phyloP scores from a whole-genome alignment of 1,140 invertebrate species.

The Sitodiplosis mosellana region DNA sequence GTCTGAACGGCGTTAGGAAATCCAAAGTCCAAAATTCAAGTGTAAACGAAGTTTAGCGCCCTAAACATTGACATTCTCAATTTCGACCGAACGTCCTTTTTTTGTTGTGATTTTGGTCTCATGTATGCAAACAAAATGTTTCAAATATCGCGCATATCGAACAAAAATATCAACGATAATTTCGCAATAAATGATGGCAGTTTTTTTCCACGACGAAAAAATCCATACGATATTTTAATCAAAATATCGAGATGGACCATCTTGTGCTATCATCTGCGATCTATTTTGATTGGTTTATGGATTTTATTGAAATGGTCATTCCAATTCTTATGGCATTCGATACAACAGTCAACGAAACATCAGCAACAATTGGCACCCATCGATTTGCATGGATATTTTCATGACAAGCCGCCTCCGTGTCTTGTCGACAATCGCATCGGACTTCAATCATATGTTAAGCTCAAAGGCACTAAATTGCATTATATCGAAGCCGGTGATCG shows the following conservation, averaged over 20 bases:
- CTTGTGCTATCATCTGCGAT: neutral
- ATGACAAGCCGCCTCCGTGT: conserved; percentile 39
- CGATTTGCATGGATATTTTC: conserved; percentile 2
- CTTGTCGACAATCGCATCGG: conserved; percentile 36
- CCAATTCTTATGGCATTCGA: neutral
- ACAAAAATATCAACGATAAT: no score
- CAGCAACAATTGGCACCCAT: neutral
- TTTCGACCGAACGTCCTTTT: no score
- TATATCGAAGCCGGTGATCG: conserved; percentile 47
- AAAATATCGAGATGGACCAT: neutral
- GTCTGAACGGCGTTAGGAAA: no score
- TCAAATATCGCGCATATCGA: no score
- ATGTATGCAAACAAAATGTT: no score
- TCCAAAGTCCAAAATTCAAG: no score
- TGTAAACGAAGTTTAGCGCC: no score
- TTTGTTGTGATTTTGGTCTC: no score
- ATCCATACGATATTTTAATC: neutral
- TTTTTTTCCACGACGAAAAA: neutral
- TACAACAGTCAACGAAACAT: neutral
- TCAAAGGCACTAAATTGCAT: conserved; percentile 52
- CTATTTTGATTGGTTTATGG: conserved; percentile 3
- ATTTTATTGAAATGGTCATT: conserved; percentile 1
- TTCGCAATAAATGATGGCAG: no score
- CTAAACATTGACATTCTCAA: no score
- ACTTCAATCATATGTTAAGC: conserved; percentile 41